Evolutionary conservation across 2,888 invertebrate genomes (phyloP), one percentile per base, ranked within the genome.

Genomic region (Thera obeliscata): DNA sequence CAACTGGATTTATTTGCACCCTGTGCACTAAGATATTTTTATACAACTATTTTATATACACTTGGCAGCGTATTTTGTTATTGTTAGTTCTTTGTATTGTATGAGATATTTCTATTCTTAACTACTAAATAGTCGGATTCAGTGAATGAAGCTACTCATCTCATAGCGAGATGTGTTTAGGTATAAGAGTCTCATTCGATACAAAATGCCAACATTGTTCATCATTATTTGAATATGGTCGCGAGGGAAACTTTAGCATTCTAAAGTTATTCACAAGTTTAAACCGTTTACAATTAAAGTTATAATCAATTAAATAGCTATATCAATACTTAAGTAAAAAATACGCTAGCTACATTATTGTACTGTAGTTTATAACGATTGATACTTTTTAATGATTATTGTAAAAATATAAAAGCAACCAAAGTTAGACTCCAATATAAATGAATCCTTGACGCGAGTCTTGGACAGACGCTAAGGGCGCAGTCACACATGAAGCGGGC

Each of bases 351-450:
- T 82, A 81, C 82, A 81, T 85, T 76, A 76, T 78, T 80, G 77
- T 81, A 78, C 77, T 77, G 77, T 77, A 78, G 73, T 70, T 67
- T 69, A 70, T 65, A 72, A 78, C 72, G 72, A 75, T 74, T 72
- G 70, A 74, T 77, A 76, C 73, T 76, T 76, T 74, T 57, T 72
- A 74, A 73, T 75, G 73, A 68, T 66, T 67, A 71, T 61, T 66
- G 64, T 73, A 74, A 71, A 73, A 74, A 69, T 80, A 78, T 82
- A 81, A 81, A 82, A 79, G 76, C 82, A 86, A 87, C 86, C 85
- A 86, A 87, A 88, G 86, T 84, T 86, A 86, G 81, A 81, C 78
- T 88, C 84, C 84, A 83, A 81, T 85, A 81, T 83, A 81, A 80
- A 82, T 81, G 74, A 81, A 81, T 80, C 75, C 76, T 80, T 78